Evolutionary conservation across 2,888 invertebrate genomes (phyloP).

Genomic region (Eupithecia pulchellata): DNA sequence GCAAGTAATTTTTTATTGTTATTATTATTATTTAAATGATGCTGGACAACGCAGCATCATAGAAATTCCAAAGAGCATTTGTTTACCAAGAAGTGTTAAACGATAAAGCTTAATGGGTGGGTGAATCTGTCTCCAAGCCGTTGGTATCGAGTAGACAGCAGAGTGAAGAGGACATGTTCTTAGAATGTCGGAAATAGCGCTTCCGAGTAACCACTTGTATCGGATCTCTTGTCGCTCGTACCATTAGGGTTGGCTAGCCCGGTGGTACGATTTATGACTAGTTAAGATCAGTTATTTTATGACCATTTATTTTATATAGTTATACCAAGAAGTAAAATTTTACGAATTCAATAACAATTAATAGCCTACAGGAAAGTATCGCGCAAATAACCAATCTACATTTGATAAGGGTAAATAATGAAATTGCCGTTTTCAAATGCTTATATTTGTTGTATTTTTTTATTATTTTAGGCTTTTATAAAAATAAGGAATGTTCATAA

Average conservation of each 20-base stretch:
- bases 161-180: slow-evolving; percentile 68
- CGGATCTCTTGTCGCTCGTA: slow-evolving; percentile 71
- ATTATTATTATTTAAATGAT: too few relatives aligned
- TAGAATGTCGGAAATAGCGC: slow-evolving; percentile 80
- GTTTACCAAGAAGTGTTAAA: slow-evolving; percentile 4
- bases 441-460: too few relatives aligned
- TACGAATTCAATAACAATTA: too few relatives aligned
- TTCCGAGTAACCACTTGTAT: slow-evolving; percentile 79
- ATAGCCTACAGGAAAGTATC: too few relatives aligned
- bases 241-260: slow-evolving; percentile 40
- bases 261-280: background rate
- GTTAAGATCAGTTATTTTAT: background rate
- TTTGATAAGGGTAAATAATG: too few relatives aligned
- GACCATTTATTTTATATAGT: background rate
- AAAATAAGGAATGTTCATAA: too few relatives aligned
- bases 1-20: too few relatives aligned
- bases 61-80: slow-evolving; percentile 1
- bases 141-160: slow-evolving; percentile 9
- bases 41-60: too few relatives aligned
- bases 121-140: slow-evolving; percentile 15
- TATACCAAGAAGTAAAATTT: background rate
- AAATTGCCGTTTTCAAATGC: too few relatives aligned
- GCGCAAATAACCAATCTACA: too few relatives aligned
- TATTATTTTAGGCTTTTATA: too few relatives aligned
- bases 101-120: slow-evolving; percentile 11